Evolutionary conservation across 2,888 invertebrate genomes (phyloP).

Genomic region (Chymomyza procnemis): DNA sequence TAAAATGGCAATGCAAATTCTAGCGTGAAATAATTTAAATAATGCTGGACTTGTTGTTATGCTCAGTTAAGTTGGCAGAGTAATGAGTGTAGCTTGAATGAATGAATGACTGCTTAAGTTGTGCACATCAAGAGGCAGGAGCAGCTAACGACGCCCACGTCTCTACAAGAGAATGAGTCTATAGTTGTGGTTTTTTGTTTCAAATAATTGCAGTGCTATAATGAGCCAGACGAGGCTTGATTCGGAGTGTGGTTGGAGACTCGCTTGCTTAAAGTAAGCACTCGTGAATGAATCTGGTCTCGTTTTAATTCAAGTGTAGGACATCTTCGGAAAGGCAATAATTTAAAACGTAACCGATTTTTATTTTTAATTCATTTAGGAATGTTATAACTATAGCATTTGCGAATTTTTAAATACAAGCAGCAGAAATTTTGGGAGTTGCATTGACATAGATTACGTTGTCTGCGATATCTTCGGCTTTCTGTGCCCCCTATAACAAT

Average conservation of each 20-base stretch:
- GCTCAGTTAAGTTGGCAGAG: background rate
- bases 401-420: too few species aligned
- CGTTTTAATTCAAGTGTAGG: background rate
- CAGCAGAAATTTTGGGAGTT: too few species aligned
- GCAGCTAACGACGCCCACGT: background rate
- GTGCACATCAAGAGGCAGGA: background rate
- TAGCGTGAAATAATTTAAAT: conserved; percentile 2
- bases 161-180: background rate
- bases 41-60: background rate
- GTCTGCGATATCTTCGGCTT: too few species aligned
- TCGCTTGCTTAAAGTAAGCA: background rate
- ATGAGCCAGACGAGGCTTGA: background rate
- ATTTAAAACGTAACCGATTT: too few species aligned
- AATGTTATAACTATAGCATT: too few species aligned
- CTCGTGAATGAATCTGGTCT: background rate
- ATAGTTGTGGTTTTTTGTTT: background rate
- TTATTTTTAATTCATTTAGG: too few species aligned
- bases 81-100: background rate
- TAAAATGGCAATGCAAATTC: background rate
- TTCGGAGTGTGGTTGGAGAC: background rate
- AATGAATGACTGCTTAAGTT: background rate
- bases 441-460: too few species aligned
- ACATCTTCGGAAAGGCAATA: background rate
- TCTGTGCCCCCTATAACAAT: too few species aligned
- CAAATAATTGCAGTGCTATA: background rate